Base-by-base conservation (phyloP, 2,888 invertebrate genomes). In the Eledona agricola region DNA sequence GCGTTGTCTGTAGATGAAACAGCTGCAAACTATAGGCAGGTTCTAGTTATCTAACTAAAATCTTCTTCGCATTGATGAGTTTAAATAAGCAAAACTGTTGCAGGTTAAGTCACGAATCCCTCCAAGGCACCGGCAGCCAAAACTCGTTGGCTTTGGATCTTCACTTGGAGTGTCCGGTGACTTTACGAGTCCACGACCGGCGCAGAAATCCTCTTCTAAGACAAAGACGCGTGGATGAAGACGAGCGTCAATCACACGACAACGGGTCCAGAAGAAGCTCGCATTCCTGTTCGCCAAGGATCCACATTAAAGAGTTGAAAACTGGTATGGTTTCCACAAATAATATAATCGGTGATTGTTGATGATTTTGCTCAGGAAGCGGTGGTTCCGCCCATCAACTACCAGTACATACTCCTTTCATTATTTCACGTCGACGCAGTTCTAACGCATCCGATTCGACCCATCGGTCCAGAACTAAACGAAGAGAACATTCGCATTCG, bases 1-100 rank as follows among this genome's bases (percentile, higher is more conserved):
- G 90, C 92, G 11, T 78, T 91, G 53, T 90, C 90, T 46, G 89
- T 92, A 51, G 92, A 92, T 72, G 90, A 90, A 75, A 43, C 54
- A 1, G 85, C 87, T 2, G 71, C 67, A 20, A 72, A 70, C 49
- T 76, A 72, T 60, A 68, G 75, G 76, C 74, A 22, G 9, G 3
- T 10, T 25, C n/a, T 17, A 19, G 2, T 25, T 20, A 19, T n/a
- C 1, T 23, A 6, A 13, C 5, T 11, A 23, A 12, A 4, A n/a
- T 19, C 12, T 4, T 3, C 23, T 12, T 25, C 52, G 26, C 10
- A 25, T n/a, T n/a, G n/a, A n/a, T n/a, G n/a, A n/a, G n/a, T n/a
- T 19, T 19, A 19, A 19, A 4, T 19, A 5, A 19, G n/a, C n/a
- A 19, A 5, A 5, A 19, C 4, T 5, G 4, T 19, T 19, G 20